A percentile compares a stretch with the other conserved stretches of the same genome.
These are phyloP conservation scores for Cosmia trapezina DNA, from an alignment of 2,888 invertebrate genomes.

Conservation along the genomic window DNA sequence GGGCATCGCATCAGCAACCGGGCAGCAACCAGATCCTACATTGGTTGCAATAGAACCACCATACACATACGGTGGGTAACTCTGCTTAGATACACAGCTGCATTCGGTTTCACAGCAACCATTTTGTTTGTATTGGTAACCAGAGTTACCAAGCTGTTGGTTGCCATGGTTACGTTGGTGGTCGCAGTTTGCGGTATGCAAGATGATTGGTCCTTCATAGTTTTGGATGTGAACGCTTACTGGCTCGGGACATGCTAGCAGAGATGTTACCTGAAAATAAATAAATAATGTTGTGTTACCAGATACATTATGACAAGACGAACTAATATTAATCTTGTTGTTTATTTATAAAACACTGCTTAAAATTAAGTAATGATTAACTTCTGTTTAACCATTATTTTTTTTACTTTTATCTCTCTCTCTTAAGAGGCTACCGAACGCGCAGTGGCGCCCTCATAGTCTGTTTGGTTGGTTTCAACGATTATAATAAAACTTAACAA, in stretches of 20 bases:
- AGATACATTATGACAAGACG: not conserved
- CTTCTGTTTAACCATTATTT: not conserved
- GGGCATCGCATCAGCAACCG: slow-evolving; percentile 7
- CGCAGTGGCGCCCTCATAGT: too few species aligned
- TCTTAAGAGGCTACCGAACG: too few species aligned
- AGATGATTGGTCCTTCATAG: slow-evolving; percentile 76
- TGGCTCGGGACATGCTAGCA: slow-evolving; percentile 67
- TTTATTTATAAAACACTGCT: not conserved
- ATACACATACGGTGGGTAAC: slow-evolving; percentile 25
- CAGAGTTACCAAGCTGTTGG: slow-evolving; percentile 36
- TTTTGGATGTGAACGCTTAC: slow-evolving; percentile 77
- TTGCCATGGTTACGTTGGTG: slow-evolving; percentile 33
- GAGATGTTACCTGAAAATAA: slow-evolving; percentile 65
- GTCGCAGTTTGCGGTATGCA: slow-evolving; percentile 50
- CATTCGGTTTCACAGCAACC: slow-evolving; percentile 53
- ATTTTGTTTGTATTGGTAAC: slow-evolving; percentile 37
- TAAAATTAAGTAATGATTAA: not conserved
- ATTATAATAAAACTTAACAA: too few species aligned
- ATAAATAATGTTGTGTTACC: too few species aligned
- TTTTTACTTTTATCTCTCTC: not conserved
- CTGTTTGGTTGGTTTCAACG: too few species aligned
- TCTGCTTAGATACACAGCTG: slow-evolving; percentile 54
- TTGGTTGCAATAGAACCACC: slow-evolving; percentile 14
- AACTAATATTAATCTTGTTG: too few species aligned
- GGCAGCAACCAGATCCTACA: slow-evolving; percentile 12